Evolutionary conservation across 2,797 vertebrate species (phyloP).

Genomic region (Halcyon leucocephala): DNA sequence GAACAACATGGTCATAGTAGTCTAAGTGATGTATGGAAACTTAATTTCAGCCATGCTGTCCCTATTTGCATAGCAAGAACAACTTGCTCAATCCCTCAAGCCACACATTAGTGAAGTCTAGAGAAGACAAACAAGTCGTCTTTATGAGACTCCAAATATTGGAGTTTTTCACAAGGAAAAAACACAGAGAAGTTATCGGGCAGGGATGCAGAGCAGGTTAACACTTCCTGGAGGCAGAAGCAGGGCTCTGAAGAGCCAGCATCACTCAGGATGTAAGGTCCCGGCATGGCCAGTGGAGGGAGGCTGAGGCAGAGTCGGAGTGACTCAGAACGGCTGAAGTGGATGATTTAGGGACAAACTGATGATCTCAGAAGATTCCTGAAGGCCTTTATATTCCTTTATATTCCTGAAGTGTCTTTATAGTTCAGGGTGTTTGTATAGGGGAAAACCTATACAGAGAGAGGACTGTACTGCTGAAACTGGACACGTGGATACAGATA

Average conservation of each 20-base stretch:
- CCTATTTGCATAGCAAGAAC: background rate
- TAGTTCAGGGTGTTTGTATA: background rate
- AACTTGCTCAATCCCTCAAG: background rate
- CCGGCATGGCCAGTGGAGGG: background rate
- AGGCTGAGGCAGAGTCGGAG: background rate
- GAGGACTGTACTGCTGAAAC: background rate
- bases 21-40: background rate
- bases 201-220: background rate
- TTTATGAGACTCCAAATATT: background rate
- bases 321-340: background rate
- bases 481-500: background rate
- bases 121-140: background rate
- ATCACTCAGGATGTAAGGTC: background rate
- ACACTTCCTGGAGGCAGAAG: background rate
- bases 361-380: background rate
- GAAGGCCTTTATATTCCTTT: background rate
- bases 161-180: background rate
- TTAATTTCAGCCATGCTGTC: background rate
- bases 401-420: too few relatives aligned
- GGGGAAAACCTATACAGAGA: background rate
- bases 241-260: background rate
- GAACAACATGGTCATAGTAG: background rate
- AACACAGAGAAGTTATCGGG: fast-evolving
- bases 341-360: background rate
- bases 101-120: background rate